Evolutionary conservation across 1,140 invertebrate genomes (phyloP), one percentile per base, ranked within the genome.

Genomic region (Cotesia glomerata): DNA sequence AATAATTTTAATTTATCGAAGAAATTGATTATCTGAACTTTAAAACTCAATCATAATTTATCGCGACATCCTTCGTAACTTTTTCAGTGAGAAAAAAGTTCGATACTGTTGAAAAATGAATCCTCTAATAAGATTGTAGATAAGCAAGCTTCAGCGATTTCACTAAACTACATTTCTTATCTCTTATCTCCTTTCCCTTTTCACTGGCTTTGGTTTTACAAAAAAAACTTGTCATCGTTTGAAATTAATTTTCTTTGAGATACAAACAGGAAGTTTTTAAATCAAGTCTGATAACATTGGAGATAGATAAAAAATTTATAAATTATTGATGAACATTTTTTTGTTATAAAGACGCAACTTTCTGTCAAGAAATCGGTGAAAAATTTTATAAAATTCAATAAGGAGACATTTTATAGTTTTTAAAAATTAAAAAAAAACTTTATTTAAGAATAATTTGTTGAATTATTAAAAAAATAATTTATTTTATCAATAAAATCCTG

Each of bases 171-270:
- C 16, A 59, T 59, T 59, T 59, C 58, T 32, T 59, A 34, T 26
- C 18, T 59, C 3, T 32, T 2, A 26, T 26, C 26, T 26, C 26
- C 26, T 34, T 59, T 8, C 18, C 52, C 52, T 56, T 18, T 18
- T 59, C 18, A 11, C 16, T 59, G 7, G 7, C 7, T 34, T 13
- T 18, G 4, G 4, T 59, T 13, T 7, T 34, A 14, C 11, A 59
- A 59, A 34, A 59, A 59, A 32, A 59, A 59, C 58, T 59, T 56
- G 52, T 59, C 58, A 18, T 59, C 16, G 13, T 59, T 59, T 18
- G 4, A 32, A 18, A 59, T 59, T 59, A 59, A 59, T 59, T 59
- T 59, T 59, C 9, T 34, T 11, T 59, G 8, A 34, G 2, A 34
- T 18, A 8, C 14, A 34, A 14, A 59, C n/a, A 54, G n/a, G 16